Evolutionary conservation across 2,888 invertebrate genomes (phyloP), one percentile per base, ranked within the genome.

Genomic region (Rhimphoctona megacephalus): DNA sequence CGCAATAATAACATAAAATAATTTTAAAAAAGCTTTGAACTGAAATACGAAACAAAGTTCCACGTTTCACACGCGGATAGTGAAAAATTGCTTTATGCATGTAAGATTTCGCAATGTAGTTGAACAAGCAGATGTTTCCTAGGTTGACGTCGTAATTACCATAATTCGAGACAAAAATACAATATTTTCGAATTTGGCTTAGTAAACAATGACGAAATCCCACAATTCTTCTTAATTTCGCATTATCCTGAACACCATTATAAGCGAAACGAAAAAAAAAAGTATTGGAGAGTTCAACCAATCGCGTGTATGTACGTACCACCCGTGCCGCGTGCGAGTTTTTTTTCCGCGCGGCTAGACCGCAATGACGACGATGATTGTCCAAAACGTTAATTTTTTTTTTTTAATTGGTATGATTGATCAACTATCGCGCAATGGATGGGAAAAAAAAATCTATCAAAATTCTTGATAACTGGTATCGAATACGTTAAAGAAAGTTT

Each of bases 271-370:
- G n/a, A 43, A 76, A 77, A 30, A 30, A 25, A 33, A 30, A 43
- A 69, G 69, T 61, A 81, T 74, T 69, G 61, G 39, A 33, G 61
- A 25, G 22, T 69, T 22, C 57, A 81, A 83, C 86, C 86, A 83
- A 86, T 86, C 76, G 73, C 61, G 67, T n/a, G 36, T 33, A 39
- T 22, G 78, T 84, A 86, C 86, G 83, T 86, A 86, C 91, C 89
- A 89, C 91, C 89, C 84, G 87, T 83, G 66, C 70, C 72, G 80
- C 87, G 74, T 49, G 64, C 36, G 67, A 57, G 30, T 33, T 72
- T 83, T 80, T n/a, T 83, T 85, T 70, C 66, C 78, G 86, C 83
- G 80, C 72, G 61, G 73, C 43, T 74, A 33, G 70, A 64, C 72
- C 77, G 80, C 79, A 67, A 61, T 25, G 72, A 70, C 57, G 67